Evolutionary conservation across 2,113 vertebrate genomes (phyloP).

Genomic region (Oreochromis niloticus): DNA sequence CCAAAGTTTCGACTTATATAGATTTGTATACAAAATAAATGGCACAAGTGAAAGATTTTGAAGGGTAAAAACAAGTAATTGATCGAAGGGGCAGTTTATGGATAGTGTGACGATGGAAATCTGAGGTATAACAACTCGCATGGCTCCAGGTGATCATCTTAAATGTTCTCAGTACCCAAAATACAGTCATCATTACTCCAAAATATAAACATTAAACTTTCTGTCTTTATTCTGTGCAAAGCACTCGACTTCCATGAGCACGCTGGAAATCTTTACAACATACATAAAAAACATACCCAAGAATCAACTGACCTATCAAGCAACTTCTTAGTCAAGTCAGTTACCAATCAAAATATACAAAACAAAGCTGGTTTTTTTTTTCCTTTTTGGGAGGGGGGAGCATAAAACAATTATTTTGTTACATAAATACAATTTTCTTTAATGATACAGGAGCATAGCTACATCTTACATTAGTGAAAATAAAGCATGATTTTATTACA

Average conservation of each 20-base stretch:
- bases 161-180: constrained; percentile 7
- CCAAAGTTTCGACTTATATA: not conserved
- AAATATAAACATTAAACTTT: not conserved
- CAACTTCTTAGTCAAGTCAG: not conserved
- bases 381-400: not conserved
- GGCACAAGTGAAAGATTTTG: constrained; percentile 20
- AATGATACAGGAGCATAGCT: not conserved
- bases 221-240: not conserved
- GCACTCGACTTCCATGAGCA: not conserved
- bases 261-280: not conserved
- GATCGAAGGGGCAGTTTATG: constrained; percentile 19
- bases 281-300: not conserved
- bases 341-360: constrained; percentile 31
- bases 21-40: constrained; percentile 41
- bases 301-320: not conserved
- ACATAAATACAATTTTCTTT: constrained; percentile 57
- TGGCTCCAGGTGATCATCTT: constrained; percentile 27
- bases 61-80: constrained; percentile 11
- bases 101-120: constrained; percentile 5
- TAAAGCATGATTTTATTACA: constrained; percentile 28
- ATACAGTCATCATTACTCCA: not conserved
- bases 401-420: constrained; percentile 54
- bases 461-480: constrained; percentile 17
- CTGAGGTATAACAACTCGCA: constrained; percentile 42
- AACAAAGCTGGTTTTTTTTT: not conserved